A percentile compares a stretch with the other conserved stretches of the same genome.
Evolutionary conservation across 2,888 invertebrate species (phyloP).

Genomic region (Lycocerus yunnanus): DNA sequence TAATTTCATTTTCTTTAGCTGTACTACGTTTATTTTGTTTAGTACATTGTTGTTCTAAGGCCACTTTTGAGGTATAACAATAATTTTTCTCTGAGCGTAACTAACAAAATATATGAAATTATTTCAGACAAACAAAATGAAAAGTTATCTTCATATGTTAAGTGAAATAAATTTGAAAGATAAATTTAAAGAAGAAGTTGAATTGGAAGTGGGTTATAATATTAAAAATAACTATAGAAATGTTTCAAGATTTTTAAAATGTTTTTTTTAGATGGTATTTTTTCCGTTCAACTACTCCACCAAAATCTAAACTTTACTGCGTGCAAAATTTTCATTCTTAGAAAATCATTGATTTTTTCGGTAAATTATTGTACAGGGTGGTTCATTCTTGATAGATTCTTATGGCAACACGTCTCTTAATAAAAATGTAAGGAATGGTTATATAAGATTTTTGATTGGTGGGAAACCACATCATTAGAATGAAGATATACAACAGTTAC

Average conservation of each 20-base stretch:
- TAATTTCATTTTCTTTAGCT: background rate
- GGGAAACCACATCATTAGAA: too few relatives aligned
- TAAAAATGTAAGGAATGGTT: too few relatives aligned
- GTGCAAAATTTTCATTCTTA: constrained; percentile 15
- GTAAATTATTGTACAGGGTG: background rate
- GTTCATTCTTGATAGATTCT: too few relatives aligned
- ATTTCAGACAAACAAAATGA: background rate
- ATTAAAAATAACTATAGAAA: background rate
- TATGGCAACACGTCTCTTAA: too few relatives aligned
- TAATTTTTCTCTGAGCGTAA: background rate
- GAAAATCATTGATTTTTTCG: constrained; percentile 11
- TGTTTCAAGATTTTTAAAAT: background rate
- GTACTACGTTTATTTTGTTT: background rate
- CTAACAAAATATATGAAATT: background rate
- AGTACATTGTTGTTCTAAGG: background rate
- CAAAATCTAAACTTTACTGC: constrained; percentile 20
- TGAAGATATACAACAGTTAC: too few relatives aligned
- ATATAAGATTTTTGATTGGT: too few relatives aligned
- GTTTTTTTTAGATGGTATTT: constrained; percentile 13
- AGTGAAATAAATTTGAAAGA: background rate
- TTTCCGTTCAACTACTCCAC: constrained; percentile 16
- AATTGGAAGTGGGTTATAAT: constrained; percentile 6
- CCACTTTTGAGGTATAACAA: background rate
- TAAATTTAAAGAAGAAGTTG: constrained; percentile 5
- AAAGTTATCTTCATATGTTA: background rate